Base-by-base conservation (phyloP, 2,888 invertebrate genomes). In the Drosophila barbarae region DNA sequence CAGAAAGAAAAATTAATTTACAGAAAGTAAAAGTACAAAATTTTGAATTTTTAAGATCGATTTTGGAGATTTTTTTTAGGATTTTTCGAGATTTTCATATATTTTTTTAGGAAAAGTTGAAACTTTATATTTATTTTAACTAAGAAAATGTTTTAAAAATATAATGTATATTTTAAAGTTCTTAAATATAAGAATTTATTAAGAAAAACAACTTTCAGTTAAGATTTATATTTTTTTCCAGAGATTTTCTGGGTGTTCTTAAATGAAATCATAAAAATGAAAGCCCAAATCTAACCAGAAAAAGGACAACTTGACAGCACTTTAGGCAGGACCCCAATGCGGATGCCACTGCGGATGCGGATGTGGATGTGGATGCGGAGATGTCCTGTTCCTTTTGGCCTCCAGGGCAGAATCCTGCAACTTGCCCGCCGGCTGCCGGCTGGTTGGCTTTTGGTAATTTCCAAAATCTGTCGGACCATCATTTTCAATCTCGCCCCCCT, bases 391-490 rank as follows among this genome's bases (percentile, higher is more conserved):
- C 56, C 44, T 26, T 47, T 46, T 47, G 56, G 52, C 56, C 71
- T 65, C 35, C 52, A 44, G 70, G 70, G 75, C 69, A 57, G 23
- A 41, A 73, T 47, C 70, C 72, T 73, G 78, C 74, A 64, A 42
- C 64, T 64, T 34, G 56, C 38, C 60, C 58, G 53, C 41, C 32
- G 54, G 54, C 68, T 38, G 58, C 23, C 41, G 41, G 23, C 41
- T 42, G 30, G n/a, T 46, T 46, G 46, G 46, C 30, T 47, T 47
- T 47, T 47, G 54, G 77, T 78, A 78, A 81, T 78, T 78, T 78
- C 69, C 74, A 76, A 80, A 80, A 83, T 83, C 79, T 80, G 79
- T 80, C 79, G 79, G 83, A 80, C 83, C 79, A 80, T 80, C 83
- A 80, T 83, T 83, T 80, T 80, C 79, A 80, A 80, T 80, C 69